These are phyloP conservation scores for Ophonus ardosiacus DNA, from an alignment of 2,888 invertebrate species.

Conservation along the genomic window DNA sequence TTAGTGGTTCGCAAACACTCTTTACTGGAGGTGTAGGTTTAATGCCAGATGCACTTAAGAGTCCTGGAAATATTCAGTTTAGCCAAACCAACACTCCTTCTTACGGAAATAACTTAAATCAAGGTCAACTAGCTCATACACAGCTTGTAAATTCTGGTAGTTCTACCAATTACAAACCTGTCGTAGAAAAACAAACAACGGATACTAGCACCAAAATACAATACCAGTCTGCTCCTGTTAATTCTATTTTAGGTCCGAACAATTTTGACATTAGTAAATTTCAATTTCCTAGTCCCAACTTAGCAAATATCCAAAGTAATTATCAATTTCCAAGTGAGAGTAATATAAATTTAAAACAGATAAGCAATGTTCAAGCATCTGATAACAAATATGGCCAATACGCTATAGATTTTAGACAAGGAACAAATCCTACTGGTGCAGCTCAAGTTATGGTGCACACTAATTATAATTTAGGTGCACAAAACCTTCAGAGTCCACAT, in stretches of 20 bases:
- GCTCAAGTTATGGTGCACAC: constrained; percentile 34
- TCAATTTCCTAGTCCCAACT: neutral
- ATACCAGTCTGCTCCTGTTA: neutral
- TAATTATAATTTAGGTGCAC: constrained; percentile 24
- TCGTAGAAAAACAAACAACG: neutral
- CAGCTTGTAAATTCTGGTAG: neutral
- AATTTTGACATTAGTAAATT: constrained; percentile 11
- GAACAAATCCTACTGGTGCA: neutral
- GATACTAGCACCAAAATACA: neutral
- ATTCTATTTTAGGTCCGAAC: neutral
- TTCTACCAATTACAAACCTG: constrained; percentile 12
- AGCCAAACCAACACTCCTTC: neutral
- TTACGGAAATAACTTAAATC: neutral
- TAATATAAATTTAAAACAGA: constrained; percentile 3
- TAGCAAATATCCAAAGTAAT: neutral
- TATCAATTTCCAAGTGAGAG: neutral
- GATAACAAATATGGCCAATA: constrained; percentile 31
- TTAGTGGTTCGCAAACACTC: neutral
- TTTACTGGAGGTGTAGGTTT: neutral
- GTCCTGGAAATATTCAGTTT: neutral
- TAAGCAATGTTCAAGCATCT: constrained; percentile 6
- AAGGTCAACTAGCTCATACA: neutral
- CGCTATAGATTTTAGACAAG: constrained; percentile 12
- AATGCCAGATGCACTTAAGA: neutral
- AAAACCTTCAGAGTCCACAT: neutral